Percentiles rank a stretch among this genome's conserved stretches.
These are phyloP conservation scores for Diabrotica undecimpunctata DNA, from an alignment of 1,140 invertebrate species.

Conservation along the genomic window DNA sequence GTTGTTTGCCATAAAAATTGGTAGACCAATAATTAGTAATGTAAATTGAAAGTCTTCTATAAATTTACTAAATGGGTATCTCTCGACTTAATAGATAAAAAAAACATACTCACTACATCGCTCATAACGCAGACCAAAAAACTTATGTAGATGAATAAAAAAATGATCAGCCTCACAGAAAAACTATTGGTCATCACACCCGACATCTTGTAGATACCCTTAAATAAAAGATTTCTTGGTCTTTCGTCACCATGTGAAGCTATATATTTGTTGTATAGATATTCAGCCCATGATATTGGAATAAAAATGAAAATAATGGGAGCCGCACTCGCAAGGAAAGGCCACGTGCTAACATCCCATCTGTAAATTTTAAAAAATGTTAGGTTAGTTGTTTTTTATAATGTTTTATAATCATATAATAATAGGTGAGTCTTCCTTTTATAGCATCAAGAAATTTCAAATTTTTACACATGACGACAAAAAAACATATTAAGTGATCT, in stretches of 20 bases:
- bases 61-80: too few species aligned
- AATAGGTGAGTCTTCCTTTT: too few species aligned
- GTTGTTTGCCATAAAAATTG: too few species aligned
- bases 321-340: slow-evolving; percentile 40
- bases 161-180: slow-evolving; percentile 58
- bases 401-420: too few species aligned
- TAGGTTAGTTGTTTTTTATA: too few species aligned
- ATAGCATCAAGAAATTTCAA: too few species aligned
- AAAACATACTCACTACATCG: slow-evolving; percentile 52
- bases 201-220: slow-evolving; percentile 51
- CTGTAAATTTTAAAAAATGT: slow-evolving; percentile 38
- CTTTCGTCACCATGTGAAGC: slow-evolving; percentile 27
- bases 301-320: slow-evolving; percentile 45
- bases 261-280: slow-evolving; percentile 38
- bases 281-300: slow-evolving; percentile 30
- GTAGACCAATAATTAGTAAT: too few species aligned
- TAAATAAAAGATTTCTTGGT: slow-evolving; percentile 23
- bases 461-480: too few species aligned
- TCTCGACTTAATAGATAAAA: background rate
- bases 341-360: slow-evolving; percentile 52
- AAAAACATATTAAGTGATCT: too few species aligned
- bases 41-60: too few species aligned
- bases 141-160: slow-evolving; percentile 60
- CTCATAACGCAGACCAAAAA: slow-evolving; percentile 63
- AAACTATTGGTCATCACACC: slow-evolving; percentile 59